Base-by-base conservation (phyloP, 2,113 vertebrate species). In the Peromyscus californicus region DNA sequence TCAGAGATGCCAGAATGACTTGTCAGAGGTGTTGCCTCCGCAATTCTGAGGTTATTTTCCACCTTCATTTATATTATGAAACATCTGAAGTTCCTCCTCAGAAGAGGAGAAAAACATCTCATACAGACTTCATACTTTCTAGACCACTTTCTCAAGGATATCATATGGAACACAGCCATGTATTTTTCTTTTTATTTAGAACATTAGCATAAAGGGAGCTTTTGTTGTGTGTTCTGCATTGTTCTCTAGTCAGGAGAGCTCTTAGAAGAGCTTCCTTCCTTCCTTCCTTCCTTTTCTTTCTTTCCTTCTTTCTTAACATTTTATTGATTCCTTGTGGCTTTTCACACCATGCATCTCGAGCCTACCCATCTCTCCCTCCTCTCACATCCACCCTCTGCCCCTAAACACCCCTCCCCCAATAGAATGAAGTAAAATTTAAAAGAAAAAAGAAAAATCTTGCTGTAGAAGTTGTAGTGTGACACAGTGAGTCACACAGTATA, bases 191-290 rank as follows among this genome's bases (percentile, higher is more conserved):
- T 92, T 57, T 65, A 45, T 85, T 96, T 39, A 78, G 51, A 79
- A 89, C 26, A 36, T 78, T 79, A 72, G 33, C 54, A 42, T 72
- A 78, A 90, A 54, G 45, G 45, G 63, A 85, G 2, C 36, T 91
- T 79, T 76, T 70, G n/a, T 84, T 93, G 31, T 78, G 17, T 0
- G 42, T 57, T 61, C 59, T 80, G 61, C 67, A 57, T 94, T 97
- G 61, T 26, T 36, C 48, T 92, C 13, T 96, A 86, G 80, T 9
- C 15, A 90, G 59, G 93, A 94, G 72, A 96, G 84, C 74, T 92
- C 97, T 97, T 90, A 96, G 82, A n/a, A n/a, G n/a, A n/a, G n/a
- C n/a, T n/a, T 97, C 67, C 12, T 31, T 67, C 10, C 96, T 89
- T 13, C 7, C 7, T 69, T 69, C 5, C 13, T 69, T 70, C 36